Evolutionary conservation across 2,797 vertebrate species (phyloP), one percentile per base, ranked within the genome.

Genomic region (Lacerta viridis): DNA sequence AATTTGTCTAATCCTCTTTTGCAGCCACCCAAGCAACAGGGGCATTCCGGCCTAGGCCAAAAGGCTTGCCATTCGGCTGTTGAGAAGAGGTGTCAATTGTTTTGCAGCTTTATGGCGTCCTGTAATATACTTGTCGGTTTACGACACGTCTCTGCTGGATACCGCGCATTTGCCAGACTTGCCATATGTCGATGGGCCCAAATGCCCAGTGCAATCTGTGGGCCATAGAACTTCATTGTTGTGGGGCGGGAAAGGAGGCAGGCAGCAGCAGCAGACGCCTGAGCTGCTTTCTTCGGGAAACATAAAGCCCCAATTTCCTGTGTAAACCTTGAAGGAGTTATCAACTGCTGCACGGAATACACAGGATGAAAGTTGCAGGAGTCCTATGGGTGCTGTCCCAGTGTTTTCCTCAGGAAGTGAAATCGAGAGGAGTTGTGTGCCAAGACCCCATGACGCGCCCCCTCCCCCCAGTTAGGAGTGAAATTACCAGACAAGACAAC

Each of bases 71-170:
- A 72, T 25, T 5, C 20, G 9, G 7, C 2, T 80, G 81, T 46
- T 80, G 85, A 88, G 61, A 69, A 89, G 83, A 86, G 46, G 2
- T 23, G 1, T 71, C 80, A 59, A 1, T 27, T 84, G 66, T 88
- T 91, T 91, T 83, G 1, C 64, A 20, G 5, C 25, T 79, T 91
- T 88, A 69, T 41, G 68, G 68, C 1, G 75, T 87, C 20, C 72
- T 76, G 41, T 33, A 50, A 8, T 3, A 50, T 7, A 33, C 61
- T 86, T 87, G 1, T 11, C 5, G 0, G 0, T 41, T n/a, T 76
- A n/a, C 25, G 36, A 80, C 36, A 23, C 23, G 0, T 71, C 43
- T 77, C 68, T 23, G 20, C 2, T 59, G 18, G 23, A 68, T 68
- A 50, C 9, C 27, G 41, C 25, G 15, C 83, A 88, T 87, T 83